These are phyloP conservation scores for Morpho deidamia DNA, from an alignment of 2,888 invertebrate species.

Conservation along the genomic window DNA sequence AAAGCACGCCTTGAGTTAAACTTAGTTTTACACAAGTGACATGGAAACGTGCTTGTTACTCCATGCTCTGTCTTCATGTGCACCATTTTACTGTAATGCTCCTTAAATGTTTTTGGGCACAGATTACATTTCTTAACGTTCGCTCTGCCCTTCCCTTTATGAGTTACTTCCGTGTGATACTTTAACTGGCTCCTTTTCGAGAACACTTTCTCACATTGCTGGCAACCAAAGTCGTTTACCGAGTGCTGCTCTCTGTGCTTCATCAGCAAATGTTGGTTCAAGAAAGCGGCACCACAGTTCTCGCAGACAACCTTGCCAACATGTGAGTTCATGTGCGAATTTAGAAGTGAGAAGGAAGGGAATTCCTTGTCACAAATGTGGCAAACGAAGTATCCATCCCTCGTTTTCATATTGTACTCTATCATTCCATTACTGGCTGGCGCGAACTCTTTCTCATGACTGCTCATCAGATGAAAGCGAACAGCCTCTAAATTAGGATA, in stretches of 20 bases:
- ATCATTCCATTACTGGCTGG: constrained; percentile 45
- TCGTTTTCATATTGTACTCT: constrained; percentile 41
- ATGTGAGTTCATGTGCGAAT: constrained; percentile 47
- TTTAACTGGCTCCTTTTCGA: constrained; percentile 57
- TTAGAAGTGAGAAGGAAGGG: constrained; percentile 40
- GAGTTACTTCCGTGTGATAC: constrained; percentile 57
- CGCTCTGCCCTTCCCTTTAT: constrained; percentile 37
- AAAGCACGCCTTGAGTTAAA: constrained; percentile 39
- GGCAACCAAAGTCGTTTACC: constrained; percentile 38
- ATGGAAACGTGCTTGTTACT: constrained; percentile 36
- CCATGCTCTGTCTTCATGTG: constrained; percentile 47
- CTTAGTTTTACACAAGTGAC: constrained; percentile 38
- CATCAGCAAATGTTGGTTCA: constrained; percentile 41
- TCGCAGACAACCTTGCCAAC: constrained; percentile 53
- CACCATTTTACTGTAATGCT: constrained; percentile 44
- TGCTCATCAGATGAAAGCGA: constrained; percentile 35
- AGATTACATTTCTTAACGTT: constrained; percentile 40
- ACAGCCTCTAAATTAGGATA: constrained; percentile 33
- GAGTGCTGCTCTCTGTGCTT: constrained; percentile 45
- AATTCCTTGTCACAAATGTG: constrained; percentile 42
- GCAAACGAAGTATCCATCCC: constrained; percentile 37
- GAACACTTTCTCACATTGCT: constrained; percentile 52
- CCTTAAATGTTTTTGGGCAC: constrained; percentile 43
- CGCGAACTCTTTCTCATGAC: constrained; percentile 37
- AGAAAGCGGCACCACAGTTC: constrained; percentile 45